Evolutionary conservation across 2,888 invertebrate species (phyloP), one percentile per base, ranked within the genome.

Genomic region (Geotrupes spiniger): DNA sequence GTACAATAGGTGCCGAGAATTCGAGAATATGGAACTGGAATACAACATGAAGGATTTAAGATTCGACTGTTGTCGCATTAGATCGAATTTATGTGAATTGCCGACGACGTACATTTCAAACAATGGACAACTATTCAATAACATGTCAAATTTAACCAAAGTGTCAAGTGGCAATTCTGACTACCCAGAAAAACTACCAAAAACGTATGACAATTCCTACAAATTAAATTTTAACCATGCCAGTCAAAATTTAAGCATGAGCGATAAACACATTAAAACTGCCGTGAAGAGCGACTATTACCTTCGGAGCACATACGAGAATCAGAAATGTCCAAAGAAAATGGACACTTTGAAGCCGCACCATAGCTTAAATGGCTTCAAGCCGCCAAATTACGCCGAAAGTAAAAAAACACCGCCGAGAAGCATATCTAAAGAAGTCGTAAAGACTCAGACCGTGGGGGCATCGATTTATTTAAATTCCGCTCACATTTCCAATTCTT

Each of bases 41-140:
- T 69, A 63, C 57, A 66, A 69, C 39, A 57, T 49, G 26, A 64
- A 63, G 47, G 66, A 66, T 29, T 21, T 53, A 11, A 46, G 57
- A 29, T 54, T 49, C 27, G 59, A 61, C 25, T 65, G 62, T 47
- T 63, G 61, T 46, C 63, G 68, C 39, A 58, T 69, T 25, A 62
- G 69, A 56, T 60, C 69, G 31, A 71, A 69, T 55, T 53, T 71
- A 36, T 68, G 67, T 46, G 70, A 71, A 58, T 57, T 74, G 48
- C 74, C 74, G 45, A 73, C 74, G 15, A 66, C 71, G 12, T 74
- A 74, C 56, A 73, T 73, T 52, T 64, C 69, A 52, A 71, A 71
- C 58, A 71, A 71, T 57, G 68, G 69, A 63, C 71, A 71, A 58
- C 63, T 55, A 17, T 51, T 47, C 21, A 27, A 49, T 46, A 47